Evolutionary conservation across 1,140 invertebrate species (phyloP), one percentile per base, ranked within the genome.

Genomic region (Nixonia krombeini): DNA sequence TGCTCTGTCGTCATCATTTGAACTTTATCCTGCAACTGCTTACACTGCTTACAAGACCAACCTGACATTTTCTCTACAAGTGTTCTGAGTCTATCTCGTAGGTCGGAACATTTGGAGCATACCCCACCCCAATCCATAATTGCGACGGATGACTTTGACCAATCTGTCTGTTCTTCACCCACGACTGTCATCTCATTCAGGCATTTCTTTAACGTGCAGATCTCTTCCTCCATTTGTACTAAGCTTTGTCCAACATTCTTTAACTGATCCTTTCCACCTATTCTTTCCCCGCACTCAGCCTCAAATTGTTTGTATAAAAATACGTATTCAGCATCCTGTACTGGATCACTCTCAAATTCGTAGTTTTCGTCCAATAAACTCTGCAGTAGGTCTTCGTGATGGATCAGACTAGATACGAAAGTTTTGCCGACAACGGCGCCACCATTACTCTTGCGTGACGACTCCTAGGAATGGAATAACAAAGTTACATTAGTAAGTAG

Each of bases 291-390:
- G 74, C 86, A 89, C 72, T 89, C 87, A 53, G 85, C 86, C 38
- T 83, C 85, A 74, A 89, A 88, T 62, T 88, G 88, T 46, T 87
- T 87, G 78, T 88, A 90, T 18, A 90, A 81, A 76, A 87, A 89
- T 56, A 86, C 84, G 73, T 89, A 89, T 81, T 90, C 89, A 47
- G 88, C 85, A 73, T 87, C 88, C 51, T 84, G 82, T 10, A 82
- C 68, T 53, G 84, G 76, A 74, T 88, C 84, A 42, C 74, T 81
- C 52, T 86, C 83, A 52, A 87, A 80, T 6, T 76, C 64, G 7
- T 40, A 37, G 28, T 72, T 66, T 3, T 75, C 73, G 10, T 78
- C 77, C 8, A 75, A 41, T 10, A 86, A 51, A 16, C 63, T 66
- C 9, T 71, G 73, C 15, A 85, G 51, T 12, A 73, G 42, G 25